Conservation (phyloP, 2,113 vertebrate species). For the Mixornis gularis region DNA sequence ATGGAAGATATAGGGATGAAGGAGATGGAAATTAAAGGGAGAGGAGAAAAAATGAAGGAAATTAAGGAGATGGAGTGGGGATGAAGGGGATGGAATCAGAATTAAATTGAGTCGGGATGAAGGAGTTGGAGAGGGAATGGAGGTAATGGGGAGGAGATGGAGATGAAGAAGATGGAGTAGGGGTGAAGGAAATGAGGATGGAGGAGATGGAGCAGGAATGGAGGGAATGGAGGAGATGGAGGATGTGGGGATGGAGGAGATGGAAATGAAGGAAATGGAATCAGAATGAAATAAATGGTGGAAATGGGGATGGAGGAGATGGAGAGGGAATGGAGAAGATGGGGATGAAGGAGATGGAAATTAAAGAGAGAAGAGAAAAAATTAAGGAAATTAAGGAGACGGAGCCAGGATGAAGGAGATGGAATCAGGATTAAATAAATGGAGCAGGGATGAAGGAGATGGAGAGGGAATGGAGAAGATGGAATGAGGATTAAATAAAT, state of each 20-base stretch:
- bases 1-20: background rate
- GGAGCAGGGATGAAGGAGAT: no score
- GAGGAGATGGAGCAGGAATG: background rate
- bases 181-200: no score
- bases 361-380: no score
- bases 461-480: background rate
- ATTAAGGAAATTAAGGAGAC: no score
- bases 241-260: no score
- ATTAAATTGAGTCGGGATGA: background rate
- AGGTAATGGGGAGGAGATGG: no score
- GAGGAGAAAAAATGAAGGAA: accelerated
- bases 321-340: background rate
- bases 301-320: background rate
- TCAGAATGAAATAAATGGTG: background rate
- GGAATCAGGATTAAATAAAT: no score
- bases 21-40: no score
- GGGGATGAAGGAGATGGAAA: no score
- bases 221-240: no score
- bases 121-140: accelerated
- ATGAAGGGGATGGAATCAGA: background rate
- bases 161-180: no score
- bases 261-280: background rate
- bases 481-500: no score
- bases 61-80: background rate
- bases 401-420: background rate